A percentile compares a stretch with the other conserved stretches of the same genome.
These are phyloP conservation scores for Lagopus muta DNA, from an alignment of 2,113 vertebrate species.

Conservation along the genomic window DNA sequence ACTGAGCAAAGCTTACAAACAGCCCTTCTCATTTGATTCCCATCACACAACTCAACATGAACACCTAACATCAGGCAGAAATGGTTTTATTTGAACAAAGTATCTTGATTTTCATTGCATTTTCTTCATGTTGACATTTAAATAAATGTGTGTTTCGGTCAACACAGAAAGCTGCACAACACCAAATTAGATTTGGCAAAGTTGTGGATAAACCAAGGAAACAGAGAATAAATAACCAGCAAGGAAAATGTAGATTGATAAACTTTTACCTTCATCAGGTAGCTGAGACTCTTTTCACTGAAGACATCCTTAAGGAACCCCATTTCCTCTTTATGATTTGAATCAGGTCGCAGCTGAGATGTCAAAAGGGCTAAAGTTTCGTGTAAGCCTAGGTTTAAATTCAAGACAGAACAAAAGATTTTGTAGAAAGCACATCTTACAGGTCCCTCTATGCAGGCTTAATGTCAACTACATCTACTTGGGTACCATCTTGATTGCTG, in stretches of 20 bases:
- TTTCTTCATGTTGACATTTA: background rate
- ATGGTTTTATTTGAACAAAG: background rate
- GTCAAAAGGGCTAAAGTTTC: slow-evolving; percentile 93
- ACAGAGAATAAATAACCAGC: background rate
- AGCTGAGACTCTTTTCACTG: slow-evolving; percentile 91
- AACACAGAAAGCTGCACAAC: background rate
- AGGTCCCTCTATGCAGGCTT: background rate
- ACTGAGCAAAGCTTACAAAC: background rate
- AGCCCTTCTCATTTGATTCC: background rate
- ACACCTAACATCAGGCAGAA: background rate
- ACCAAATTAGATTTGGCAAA: background rate
- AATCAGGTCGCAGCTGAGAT: slow-evolving; percentile 92
- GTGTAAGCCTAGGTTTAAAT: slow-evolving; percentile 83
- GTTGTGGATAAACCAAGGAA: background rate
- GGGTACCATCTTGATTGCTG: background rate
- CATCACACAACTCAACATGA: background rate
- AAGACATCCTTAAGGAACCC: slow-evolving; percentile 91
- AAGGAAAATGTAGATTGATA: background rate
- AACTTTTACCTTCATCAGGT: slow-evolving; percentile 89
- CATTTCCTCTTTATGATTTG: slow-evolving; percentile 92
- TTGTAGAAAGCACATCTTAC: background rate
- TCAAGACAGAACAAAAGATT: background rate
- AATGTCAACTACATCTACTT: background rate
- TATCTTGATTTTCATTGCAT: background rate
- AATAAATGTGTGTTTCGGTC: background rate